Evolutionary conservation across 2,888 invertebrate genomes (phyloP).

Genomic region (Cetonia aurata): DNA sequence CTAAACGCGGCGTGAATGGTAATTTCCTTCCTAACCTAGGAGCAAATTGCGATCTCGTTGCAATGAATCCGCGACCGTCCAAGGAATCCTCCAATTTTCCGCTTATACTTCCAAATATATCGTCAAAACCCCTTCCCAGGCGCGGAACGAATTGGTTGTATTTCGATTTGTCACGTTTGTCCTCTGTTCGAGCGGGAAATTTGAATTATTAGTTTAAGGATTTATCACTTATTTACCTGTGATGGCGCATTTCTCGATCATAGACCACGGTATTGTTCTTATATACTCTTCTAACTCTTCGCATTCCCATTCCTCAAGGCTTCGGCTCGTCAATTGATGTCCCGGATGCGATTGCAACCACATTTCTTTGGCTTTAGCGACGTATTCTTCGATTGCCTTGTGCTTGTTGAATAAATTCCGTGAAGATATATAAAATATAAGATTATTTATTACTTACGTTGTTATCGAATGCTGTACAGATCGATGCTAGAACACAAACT

Average conservation of each 20-base stretch:
- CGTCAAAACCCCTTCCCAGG: conserved; percentile 66
- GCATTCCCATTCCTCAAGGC: conserved; percentile 57
- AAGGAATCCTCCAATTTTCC: background rate
- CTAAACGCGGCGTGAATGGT: conserved; percentile 67
- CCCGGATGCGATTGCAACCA: conserved; percentile 68
- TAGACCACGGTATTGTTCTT: conserved; percentile 63
- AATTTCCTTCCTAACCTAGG: conserved; percentile 67
- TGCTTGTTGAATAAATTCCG: conserved; percentile 15
- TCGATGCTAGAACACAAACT: conserved; percentile 27
- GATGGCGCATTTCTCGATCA: conserved; percentile 64
- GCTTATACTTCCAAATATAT: too few species aligned
- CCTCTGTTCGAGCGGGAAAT: conserved; percentile 26
- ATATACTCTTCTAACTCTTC: conserved; percentile 61
- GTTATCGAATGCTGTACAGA: conserved; percentile 29
- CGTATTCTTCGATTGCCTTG: conserved; percentile 28
- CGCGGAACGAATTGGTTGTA: conserved; percentile 67
- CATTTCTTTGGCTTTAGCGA: conserved; percentile 43
- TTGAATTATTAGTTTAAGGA: conserved; percentile 12
- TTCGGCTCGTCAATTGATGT: conserved; percentile 66
- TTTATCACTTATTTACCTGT: conserved; percentile 59
- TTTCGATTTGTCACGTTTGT: conserved; percentile 54
- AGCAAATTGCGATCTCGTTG: conserved; percentile 66
- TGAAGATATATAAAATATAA: background rate
- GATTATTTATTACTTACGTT: conserved; percentile 39
- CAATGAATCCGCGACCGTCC: conserved; percentile 57